Base-by-base conservation (phyloP, 1,140 invertebrate species). In the Dendrolimus punctatus region DNA sequence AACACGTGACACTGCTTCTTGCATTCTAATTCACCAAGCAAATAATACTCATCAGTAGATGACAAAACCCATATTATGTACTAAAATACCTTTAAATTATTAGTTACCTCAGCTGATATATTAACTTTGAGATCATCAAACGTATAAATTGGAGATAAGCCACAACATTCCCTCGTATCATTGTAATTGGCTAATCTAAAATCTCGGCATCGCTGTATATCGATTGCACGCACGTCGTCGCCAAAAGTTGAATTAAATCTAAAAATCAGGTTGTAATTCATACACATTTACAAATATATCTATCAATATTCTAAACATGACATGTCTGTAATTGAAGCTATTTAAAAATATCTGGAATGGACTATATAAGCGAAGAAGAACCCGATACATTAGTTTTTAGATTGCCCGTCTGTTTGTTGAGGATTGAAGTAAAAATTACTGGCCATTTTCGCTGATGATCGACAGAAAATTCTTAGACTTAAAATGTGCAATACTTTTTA, bases 121-220 rank as follows among this genome's bases (percentile, higher is more conserved):
- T 43, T 43, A 8, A 7, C 23, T 6, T 5, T 8, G 6, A 51
- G 5, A 10, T 51, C 49, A 36, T 43, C n/a, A 36, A 51, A 51
- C n/a, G 40, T 4, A 7, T 51, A 8, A 8, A 41, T 10, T 37
- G 44, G 40, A 1, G 23, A n/a, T 7, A 51, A 40, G 8, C 49
- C 49, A 42, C 10, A 43, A 3, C 8, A 40, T 2, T 8, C 49
- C 9, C 49, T 9, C 6, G 23, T 51, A 8, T 51, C 38, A 7
- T 7, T 39, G 8, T 51, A 51, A 43, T 8, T 43, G 8, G 40
- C 2, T 2, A 51, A 9, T 5, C 49, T 42, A n/a, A 43, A 41
- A 36, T 51, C 49, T 7, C 49, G 40, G n/a, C 40, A 7, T 9
- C 49, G 40, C n/a, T 51, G 49, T 8, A 51, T 51, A 38, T 51